Evolutionary conservation across 2,888 invertebrate species (phyloP), one percentile per base, ranked within the genome.

Genomic region (Eilema sororculum): DNA sequence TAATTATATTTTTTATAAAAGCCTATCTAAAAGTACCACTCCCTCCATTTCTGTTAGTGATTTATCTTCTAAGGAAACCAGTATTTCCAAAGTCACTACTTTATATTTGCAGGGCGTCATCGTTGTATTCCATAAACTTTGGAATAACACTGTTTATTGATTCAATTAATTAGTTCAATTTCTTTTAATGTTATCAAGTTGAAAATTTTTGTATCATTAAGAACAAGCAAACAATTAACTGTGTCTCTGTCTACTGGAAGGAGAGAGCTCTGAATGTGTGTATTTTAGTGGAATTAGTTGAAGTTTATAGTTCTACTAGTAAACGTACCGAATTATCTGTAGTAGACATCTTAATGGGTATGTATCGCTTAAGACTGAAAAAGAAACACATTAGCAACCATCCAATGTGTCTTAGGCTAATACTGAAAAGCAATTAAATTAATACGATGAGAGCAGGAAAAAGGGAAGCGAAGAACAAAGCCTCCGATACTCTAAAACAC

Each of bases 361-460:
- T 46, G 6, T n/a, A 52, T 52, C n/a, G n/a, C 20, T 20, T 52
- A n/a, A 52, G 8, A 52, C 52, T 52, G 52, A n/a, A 52, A 52
- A n/a, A 52, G 52, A n/a, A 52, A 9, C 20, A 20, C 52, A 52
- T 52, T n/a, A 52, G n/a, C 6, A 52, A n/a, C 52, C 52, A 52
- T 52, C n/a, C 52, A 52, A n/a, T 52, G n/a, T 20, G 52, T 52
- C 52, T 52, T 52, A 52, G n/a, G 52, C 20, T 52, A 52, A 52
- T n/a, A 52, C n/a, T 52, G 20, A 52, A 52, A 52, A 52, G 52
- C 52, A n/a, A 52, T 52, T 52, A 20, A 52, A 52, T 52, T 52
- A 52, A 52, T 52, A 52, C 52, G 20, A 52, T n/a, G 9, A 9
- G 52, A n/a, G n/a, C 20, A 20, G 20, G 6, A 52, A 52, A 20